A percentile compares a stretch with the other conserved stretches of the same genome.
These are phyloP conservation scores for Solen grandis DNA, from an alignment of 1,140 invertebrate genomes.

Conservation along the genomic window DNA sequence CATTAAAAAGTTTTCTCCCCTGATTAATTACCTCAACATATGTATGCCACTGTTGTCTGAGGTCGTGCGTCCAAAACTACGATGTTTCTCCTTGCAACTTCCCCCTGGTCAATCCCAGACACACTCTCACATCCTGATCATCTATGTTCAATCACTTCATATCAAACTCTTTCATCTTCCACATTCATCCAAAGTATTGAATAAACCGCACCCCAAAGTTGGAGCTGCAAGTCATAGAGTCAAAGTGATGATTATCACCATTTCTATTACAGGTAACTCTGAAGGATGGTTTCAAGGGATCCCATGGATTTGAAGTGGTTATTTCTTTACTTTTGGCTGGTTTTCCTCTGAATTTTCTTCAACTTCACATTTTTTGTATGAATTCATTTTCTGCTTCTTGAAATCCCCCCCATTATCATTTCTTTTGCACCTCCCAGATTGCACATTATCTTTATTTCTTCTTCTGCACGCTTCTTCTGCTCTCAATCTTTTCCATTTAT, in stretches of 20 bases:
- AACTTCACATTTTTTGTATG: constrained; percentile 4
- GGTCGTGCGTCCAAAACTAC: constrained; percentile 84
- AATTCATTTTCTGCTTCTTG: constrained; percentile 1
- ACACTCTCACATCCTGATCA: constrained; percentile 80
- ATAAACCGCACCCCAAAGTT: constrained; percentile 83
- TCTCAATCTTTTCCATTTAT: constrained; percentile 57
- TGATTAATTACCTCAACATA: constrained; percentile 82
- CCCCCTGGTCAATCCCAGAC: constrained; percentile 82
- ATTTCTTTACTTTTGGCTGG: constrained; percentile 55
- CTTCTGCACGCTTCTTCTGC: not conserved
- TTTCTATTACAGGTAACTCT: constrained; percentile 84
- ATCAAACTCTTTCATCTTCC: constrained; percentile 83
- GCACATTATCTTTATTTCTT: not conserved
- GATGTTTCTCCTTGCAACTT: constrained; percentile 84
- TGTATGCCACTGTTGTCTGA: constrained; percentile 83
- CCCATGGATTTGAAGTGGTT: constrained; percentile 55
- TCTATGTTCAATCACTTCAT: constrained; percentile 83
- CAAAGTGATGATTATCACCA: constrained; percentile 83
- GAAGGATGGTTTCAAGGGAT: constrained; percentile 80
- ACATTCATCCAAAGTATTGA: constrained; percentile 84
- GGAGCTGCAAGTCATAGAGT: constrained; percentile 82
- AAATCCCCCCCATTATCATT: not conserved
- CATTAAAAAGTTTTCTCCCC: too few species aligned
- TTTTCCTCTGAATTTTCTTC: constrained; percentile 26
- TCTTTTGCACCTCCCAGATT: not conserved